Conservation (phyloP, 2,797 vertebrate genomes). For the Pseudopleuronectes americanus region DNA sequence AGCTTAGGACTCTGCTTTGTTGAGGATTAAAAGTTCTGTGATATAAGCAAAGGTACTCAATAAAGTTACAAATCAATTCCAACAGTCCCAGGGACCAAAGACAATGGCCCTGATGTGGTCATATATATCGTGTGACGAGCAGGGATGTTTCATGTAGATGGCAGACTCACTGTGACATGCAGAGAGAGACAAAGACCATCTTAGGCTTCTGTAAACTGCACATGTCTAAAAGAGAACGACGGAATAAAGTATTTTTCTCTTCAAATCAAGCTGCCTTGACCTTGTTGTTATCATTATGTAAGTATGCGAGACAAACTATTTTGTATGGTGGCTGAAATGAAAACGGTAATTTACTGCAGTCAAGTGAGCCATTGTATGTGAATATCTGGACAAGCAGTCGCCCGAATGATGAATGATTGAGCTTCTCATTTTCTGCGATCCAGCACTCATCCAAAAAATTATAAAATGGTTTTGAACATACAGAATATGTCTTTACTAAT, state of each 20-base stretch:
- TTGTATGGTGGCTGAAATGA: no score
- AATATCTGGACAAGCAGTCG: no score
- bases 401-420: no score
- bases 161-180: neutral
- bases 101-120: neutral
- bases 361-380: no score
- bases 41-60: conserved; percentile 6
- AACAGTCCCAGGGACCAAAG: neutral
- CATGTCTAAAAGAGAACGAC: neutral
- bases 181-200: neutral
- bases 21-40: conserved; percentile 38
- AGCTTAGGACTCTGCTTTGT: conserved; percentile 26
- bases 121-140: neutral
- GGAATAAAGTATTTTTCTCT: neutral
- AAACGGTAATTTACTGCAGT: no score
- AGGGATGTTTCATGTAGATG: neutral
- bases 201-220: neutral
- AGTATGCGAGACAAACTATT: no score
- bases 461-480: no score
- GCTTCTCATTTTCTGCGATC: no score
- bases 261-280: conserved; percentile 19
- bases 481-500: no score
- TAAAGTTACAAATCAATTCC: conserved; percentile 27
- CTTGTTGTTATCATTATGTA: no score
- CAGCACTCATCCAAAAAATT: no score